Base-by-base conservation (phyloP, 2,888 invertebrate species). In the Epirrita christyi region DNA sequence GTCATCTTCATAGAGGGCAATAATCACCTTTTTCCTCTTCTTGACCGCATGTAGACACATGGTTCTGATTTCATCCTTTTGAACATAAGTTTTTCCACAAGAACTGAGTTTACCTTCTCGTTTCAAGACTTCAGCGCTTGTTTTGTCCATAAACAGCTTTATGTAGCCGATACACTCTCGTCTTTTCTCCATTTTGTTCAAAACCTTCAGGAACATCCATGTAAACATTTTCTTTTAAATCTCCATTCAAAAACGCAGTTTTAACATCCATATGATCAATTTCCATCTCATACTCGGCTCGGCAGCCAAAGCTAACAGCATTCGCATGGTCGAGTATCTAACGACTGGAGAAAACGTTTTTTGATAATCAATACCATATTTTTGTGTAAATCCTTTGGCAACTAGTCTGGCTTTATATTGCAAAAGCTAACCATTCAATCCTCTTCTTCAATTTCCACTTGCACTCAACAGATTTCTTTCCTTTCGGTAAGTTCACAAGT, bases 1-100 rank as follows among this genome's bases (percentile, higher is more conserved):
- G 38, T 61, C 59, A 59, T 66, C 63, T n/a, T 65, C 63, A 59
- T 66, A 64, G 7, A 66, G n/a, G 4, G 46, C 42, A 48, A 56
- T 49, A 6, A 55, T 36, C 1, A 50, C 27, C 0, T 7, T 36
- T 10, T 28, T 28, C 1, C 8, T 41, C 34, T 41, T 14, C 7
- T 14, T 29, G 9, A 15, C 14, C 6, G 9, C 3, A 37, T 37
- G n/a, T 32, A 49, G 0, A 54, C 54, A 28, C 54, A 54, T 7
- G 54, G 54, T 15, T 47, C 47, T 6, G 42, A 41, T 6, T n/a
- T 42, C 1, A 21, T 8, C 14, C 32, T 54, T 5, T 10, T 54
- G 4, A 47, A 54, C 2, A n/a, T 8, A 1, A 51, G 4, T 42
- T 34, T 50, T 6, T 51, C 6, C 8, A 2, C 9, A 27, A 51